Base-by-base conservation (phyloP, 2,113 vertebrate species). In the Tragelaphus buxtoni region DNA sequence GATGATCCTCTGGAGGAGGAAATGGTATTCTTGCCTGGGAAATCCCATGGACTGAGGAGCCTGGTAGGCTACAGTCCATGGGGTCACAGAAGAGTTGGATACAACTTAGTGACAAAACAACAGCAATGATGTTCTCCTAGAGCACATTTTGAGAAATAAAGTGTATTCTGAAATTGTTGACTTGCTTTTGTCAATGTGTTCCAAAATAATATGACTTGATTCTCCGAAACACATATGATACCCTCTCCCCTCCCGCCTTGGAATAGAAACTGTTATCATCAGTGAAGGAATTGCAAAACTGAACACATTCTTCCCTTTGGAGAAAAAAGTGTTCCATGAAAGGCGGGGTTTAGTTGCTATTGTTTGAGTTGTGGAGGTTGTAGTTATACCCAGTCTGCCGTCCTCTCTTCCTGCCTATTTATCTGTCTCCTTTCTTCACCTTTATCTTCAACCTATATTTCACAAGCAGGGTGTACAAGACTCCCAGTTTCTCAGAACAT, bases 381-480 rank as follows among this genome's bases (percentile, higher is more conserved):
- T 51, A 26, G 4, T 76, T 30, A n/a, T 9, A 35, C 76, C 55
- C 55, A 82, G 28, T 24, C 26, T 35, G 42, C 42, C 45, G 18
- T 53, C 49, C 24, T 88, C 56, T 61, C 45, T 82, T 92, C 81
- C 51, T 84, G 49, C 7, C 4, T 20, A 24, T 56, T 83, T 69
- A 45, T 51, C 60, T 94, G 47, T 74, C 35, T 76, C 86, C 72
- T 58, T 61, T 92, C 24, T 92, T 85, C 51, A n/a, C 47, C 60
- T 92, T 80, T 91, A 76, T 94, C 93, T 88, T 28, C 92, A 86
- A 80, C 83, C 86, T 95, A n/a, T 58, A 87, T 95, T 83, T 95
- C 90, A 61, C 74, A 87, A 86, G 42, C 81, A 32, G 89, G 92
- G 47, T 12, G 5, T 63, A 80, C 42, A 56, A 80, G 69, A 92